These are phyloP conservation scores for Plumapathes pennacea DNA, from an alignment of 92 coral and sea anemone genomes.

Conservation along the genomic window DNA sequence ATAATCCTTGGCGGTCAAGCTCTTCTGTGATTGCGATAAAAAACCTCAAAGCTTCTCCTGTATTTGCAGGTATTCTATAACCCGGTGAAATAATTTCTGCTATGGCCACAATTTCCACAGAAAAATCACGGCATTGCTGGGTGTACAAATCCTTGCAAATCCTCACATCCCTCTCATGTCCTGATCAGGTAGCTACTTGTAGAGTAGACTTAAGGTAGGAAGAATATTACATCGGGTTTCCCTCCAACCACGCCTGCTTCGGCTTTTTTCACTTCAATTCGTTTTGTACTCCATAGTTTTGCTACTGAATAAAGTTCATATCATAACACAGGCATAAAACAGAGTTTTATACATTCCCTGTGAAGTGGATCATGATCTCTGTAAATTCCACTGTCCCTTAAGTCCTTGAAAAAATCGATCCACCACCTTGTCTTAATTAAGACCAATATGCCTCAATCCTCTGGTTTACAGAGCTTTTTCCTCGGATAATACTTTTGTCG, in stretches of 20 bases:
- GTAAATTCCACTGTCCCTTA: conserved; percentile 27
- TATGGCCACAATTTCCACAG: conserved; percentile 7
- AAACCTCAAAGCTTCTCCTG: no score
- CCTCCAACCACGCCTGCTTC: conserved; percentile 38
- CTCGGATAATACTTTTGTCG: conserved; percentile 34
- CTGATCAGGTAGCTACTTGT: conserved; percentile 29
- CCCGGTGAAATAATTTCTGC: conserved; percentile 14
- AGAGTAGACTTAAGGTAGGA: conserved; percentile 33
- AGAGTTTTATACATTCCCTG: conserved; percentile 17
- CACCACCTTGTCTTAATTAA: conserved; percentile 35
- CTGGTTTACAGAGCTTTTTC: conserved; percentile 51
- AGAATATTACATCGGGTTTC: conserved; percentile 52
- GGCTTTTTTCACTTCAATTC: no score
- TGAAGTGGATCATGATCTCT: conserved; percentile 25
- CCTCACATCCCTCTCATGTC: conserved; percentile 23
- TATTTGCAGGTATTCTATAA: no score
- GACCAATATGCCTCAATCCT: conserved; percentile 67
- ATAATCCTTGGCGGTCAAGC: no score
- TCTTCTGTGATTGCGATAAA: no score
- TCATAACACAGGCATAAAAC: conserved; percentile 46
- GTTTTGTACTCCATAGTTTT: conserved; percentile 57
- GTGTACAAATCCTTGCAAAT: conserved; percentile 30
- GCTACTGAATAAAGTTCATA: conserved; percentile 42
- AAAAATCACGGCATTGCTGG: conserved; percentile 22
- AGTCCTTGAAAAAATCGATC: conserved; percentile 43